Evolutionary conservation across 2,888 invertebrate genomes (phyloP), one percentile per base, ranked within the genome.

Genomic region (Lithophane semibrunnea): DNA sequence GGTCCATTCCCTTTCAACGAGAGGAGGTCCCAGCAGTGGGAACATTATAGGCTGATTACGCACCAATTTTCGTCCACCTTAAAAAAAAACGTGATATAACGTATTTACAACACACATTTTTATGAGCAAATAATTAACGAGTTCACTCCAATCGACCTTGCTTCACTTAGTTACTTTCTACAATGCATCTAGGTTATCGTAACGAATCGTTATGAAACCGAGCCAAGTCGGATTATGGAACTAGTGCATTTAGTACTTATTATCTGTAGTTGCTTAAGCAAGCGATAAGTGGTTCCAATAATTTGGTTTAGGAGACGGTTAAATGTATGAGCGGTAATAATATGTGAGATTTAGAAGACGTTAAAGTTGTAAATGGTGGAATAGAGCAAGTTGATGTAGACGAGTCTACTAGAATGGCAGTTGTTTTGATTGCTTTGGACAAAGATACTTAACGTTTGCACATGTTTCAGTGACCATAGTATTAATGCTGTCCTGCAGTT

Each of bases 121-220:
- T 74, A 69, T 75, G 63, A 82, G 58, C 75, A 82, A 84, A 84
- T 68, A 84, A 83, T 84, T 88, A 75, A 84, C 66, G 67, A 83
- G 79, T 65, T 66, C 24, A 61, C 44, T 72, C 84, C 74, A 60
- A 72, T 75, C 86, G 88, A 89, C 91, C 92, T 92, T 91, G 91
- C 85, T 77, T 80, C 58, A 83, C 54, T 77, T 67, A 75, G 69
- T 81, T 68, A 90, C 91, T 91, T 90, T 91, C 91, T 90, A 90
- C 86, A 82, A 88, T 85, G 84, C 89, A 92, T 92, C 88, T 91
- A 88, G 92, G 91, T 91, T 92, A 90, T 72, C 88, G 87, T 86
- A 82, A 86, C 86, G 63, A 80, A 80, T 80, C 63, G 67, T 89
- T 89, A 88, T 86, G 90, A 89, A 89, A 89, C 70, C 60, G 56